Conservation (phyloP, 92 coral and sea anemone species). For the Epizoanthus ramosus region DNA sequence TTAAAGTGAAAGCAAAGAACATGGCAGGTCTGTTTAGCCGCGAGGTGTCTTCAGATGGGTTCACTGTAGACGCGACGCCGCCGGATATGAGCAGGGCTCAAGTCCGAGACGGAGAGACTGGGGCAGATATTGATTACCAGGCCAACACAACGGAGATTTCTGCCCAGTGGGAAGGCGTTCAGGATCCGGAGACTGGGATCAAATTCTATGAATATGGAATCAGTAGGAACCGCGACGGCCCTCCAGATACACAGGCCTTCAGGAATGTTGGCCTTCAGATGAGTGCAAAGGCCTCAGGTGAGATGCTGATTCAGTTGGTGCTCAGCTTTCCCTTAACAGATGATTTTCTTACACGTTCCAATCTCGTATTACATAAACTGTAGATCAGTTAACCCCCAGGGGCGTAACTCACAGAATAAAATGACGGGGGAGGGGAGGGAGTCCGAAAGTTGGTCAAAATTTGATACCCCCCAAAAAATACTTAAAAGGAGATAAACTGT, state of each 20-base stretch:
- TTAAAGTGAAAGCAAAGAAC: constrained; percentile 85
- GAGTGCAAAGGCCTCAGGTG: constrained; percentile 53
- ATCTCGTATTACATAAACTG: no score
- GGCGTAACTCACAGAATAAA: no score
- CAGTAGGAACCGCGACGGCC: constrained; percentile 75
- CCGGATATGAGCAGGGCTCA: constrained; percentile 74
- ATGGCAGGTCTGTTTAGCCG: constrained; percentile 76
- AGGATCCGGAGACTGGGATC: constrained; percentile 80
- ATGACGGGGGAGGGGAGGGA: no score
- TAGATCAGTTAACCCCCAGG: no score
- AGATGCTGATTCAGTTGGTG: not conserved
- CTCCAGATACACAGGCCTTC: constrained; percentile 67
- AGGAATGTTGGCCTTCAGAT: constrained; percentile 54
- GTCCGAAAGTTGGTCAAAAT: no score
- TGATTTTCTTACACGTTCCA: no score
- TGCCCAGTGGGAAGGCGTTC: constrained; percentile 84
- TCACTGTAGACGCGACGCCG: constrained; percentile 73
- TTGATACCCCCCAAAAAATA: no score
- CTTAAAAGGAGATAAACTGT: no score
- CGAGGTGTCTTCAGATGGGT: constrained; percentile 87
- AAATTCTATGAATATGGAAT: constrained; percentile 70
- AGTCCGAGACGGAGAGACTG: constrained; percentile 78
- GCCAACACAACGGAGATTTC: constrained; percentile 68
- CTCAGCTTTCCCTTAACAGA: not conserved
- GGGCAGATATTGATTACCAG: constrained; percentile 83